Evolutionary conservation across 35 echinoderm and acorn worm species (phyloP), one percentile per base, ranked within the genome.

Genomic region (Heliocidaris tuberculata): DNA sequence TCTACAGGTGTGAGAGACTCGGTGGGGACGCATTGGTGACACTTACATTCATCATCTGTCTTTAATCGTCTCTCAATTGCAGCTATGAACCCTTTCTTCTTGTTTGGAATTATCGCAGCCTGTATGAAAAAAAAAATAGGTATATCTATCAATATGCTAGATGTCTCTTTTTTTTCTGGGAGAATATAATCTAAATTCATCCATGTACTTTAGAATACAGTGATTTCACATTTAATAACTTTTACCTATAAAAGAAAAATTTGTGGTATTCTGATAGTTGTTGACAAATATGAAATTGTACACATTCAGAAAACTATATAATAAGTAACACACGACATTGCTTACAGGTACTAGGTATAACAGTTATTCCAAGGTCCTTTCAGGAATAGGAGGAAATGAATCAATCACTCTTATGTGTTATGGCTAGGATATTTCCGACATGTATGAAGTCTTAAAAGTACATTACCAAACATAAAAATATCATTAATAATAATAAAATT

Each of bases 31-130:
- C 35, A 42, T 42, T 42, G 0, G 35, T 42, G 10, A 47, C 47
- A 87, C 56, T 94, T 92, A 98, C 97, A 93, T 94, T 98, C 97
- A 96, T 98, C 92, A 93, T 98, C 97, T 13, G 97, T 98, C 31
- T 94, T 95, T 29, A 98, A 87, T 1, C 47, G 12, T 10, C 47
- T 65, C 30, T 94, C 65, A 59, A 98, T 94, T 93, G 59, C 65
- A 32, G 49, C 88, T 17, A 95, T 59, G 61, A 87, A 95, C 19
- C 65, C 96, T 59, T 71, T 93, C 48, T 65, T 95, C 56, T 86
- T 31, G 19, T 61, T 85, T 86, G 93, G 93, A 13, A 85, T 50
- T 59, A 98, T 98, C 13, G 95, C 97, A 95, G 97, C 97, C 97
- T 98, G n/a, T 42, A 12, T 35, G 52, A 56, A 56, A 56, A 56